Base-by-base conservation (phyloP, 2,888 invertebrate genomes). In the Polyploca ridens region DNA sequence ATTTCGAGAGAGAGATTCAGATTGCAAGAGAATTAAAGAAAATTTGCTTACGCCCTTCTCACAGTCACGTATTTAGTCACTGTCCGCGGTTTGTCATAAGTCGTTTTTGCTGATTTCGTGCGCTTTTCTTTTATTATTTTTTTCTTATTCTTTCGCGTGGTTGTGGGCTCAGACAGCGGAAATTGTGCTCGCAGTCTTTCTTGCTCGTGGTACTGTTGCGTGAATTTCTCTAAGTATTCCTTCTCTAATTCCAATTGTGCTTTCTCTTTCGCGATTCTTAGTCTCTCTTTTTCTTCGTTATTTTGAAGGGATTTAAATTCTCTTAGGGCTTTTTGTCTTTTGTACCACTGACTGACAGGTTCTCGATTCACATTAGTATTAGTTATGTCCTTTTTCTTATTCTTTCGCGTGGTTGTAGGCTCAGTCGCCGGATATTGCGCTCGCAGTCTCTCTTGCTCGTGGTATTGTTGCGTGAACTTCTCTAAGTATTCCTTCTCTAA, bases 281-380 rank as follows among this genome's bases (percentile, higher is more conserved):
- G 5, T 49, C 16, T 16, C 5, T 49, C 19, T n/a, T 16, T 54
- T 10, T 54, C 16, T 49, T 49, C 10, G 1, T 16, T n/a, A 7
- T 49, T 68, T 64, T 14, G 68, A 65, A 60, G 69, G 63, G 65
- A 66, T 35, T 71, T 64, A 57, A 75, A 61, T 38, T 73, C 62
- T 38, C 66, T 79, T 16, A 73, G 62, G 5, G 4, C 49, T 69
- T 66, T 67, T 41, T 49, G 49, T 49, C 46, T 63, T n/a, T 62
- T 73, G 63, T 76, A 81, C 85, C 86, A 83, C 11, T 67, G 63
- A 58, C 75, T 76, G 38, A 83, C 16, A 1, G 60, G 41, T 57
- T 38, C 63, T 61, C 69, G 69, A n/a, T 65, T 66, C 49, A 65
- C 65, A 54, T 62, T 62, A 46, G 41, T 19, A 7, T 41, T 41